Base-by-base conservation (phyloP, 1,140 invertebrate genomes). In the Dryas iulia region DNA sequence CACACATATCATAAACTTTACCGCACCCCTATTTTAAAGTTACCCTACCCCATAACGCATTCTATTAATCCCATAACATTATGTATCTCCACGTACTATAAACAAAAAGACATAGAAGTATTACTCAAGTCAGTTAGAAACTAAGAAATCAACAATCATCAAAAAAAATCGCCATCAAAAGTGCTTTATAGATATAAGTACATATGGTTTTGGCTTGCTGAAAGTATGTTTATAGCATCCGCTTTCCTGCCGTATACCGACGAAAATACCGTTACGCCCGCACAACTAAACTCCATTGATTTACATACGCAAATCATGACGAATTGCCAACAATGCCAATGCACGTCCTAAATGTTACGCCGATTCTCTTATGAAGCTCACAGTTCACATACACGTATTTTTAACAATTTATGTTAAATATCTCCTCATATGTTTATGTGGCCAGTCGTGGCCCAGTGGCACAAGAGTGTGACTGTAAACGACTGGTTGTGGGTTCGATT, bases 141-240 rank as follows among this genome's bases (percentile, higher is more conserved):
- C n/a, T 28, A 61, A 59, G 47, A 69, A 62, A 73, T 12, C 56
- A 64, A 60, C 68, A 35, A 31, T 54, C 18, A 30, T 53, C 11
- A 14, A 62, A 62, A 31, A 39, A 61, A 52, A 56, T 70, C 47
- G 14, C 64, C 35, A 62, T 70, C 61, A 59, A 67, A 73, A 77
- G 71, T 75, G 69, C 66, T 60, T 64, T 73, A 73, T 74, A 23
- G 57, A 18, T 61, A 70, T 67, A 47, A 21, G 39, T 47, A 72
- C 31, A 74, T 69, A 82, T 84, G 74, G 77, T 83, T 83, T 86
- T 79, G 78, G 77, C 81, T 82, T 69, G 61, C 83, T 86, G 86
- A 86, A 88, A 87, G 82, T 89, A 83, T 87, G 89, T 91, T 91
- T 91, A 89, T 91, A 86, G 84, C 89, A 78, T 89, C 83, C 86